phyloP scores from a whole-genome alignment of 1,140 invertebrate genomes.

The Pantala flavescens region DNA sequence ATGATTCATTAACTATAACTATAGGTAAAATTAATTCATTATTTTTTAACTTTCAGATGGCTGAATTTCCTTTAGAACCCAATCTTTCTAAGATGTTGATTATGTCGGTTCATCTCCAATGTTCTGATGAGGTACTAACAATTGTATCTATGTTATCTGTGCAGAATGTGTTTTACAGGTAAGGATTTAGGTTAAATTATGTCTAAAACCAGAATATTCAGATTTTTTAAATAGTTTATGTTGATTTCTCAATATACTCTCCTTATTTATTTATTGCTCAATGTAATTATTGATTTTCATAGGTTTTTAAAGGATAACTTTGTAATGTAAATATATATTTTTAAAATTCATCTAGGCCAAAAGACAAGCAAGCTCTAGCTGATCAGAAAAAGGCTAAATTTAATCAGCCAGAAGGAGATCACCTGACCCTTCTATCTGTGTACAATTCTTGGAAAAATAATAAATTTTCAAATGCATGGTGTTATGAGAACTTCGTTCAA shows the following conservation, averaged over 20 bases:
- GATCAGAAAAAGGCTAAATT: constrained; percentile 99
- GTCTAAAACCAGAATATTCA: neutral
- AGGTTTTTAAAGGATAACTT: neutral
- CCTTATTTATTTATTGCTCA: neutral
- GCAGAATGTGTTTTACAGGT: constrained; percentile 95
- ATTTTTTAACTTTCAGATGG: constrained; percentile 65
- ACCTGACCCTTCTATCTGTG: constrained; percentile 92
- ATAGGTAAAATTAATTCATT: too few species aligned
- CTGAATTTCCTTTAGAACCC: constrained; percentile 97
- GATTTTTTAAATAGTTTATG: neutral
- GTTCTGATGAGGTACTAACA: constrained; percentile 96
- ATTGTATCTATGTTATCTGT: constrained; percentile 99
- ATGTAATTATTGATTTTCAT: neutral
- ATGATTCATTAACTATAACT: too few species aligned
- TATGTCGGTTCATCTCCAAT: constrained; percentile 97
- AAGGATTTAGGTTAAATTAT: constrained; percentile 17
- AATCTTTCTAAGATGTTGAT: constrained; percentile 99
- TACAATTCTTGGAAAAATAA: constrained; percentile 99
- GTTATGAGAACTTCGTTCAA: constrained; percentile 99
- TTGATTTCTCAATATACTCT: neutral
- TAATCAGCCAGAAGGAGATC: constrained; percentile 97
- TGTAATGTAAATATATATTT: neutral
- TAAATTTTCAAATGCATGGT: constrained; percentile 98
- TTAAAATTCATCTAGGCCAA: constrained; percentile 45
- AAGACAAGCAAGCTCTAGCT: constrained; percentile 95